phyloP scores from a whole-genome alignment of 1,140 invertebrate species.

The Euglossa dilemma region DNA sequence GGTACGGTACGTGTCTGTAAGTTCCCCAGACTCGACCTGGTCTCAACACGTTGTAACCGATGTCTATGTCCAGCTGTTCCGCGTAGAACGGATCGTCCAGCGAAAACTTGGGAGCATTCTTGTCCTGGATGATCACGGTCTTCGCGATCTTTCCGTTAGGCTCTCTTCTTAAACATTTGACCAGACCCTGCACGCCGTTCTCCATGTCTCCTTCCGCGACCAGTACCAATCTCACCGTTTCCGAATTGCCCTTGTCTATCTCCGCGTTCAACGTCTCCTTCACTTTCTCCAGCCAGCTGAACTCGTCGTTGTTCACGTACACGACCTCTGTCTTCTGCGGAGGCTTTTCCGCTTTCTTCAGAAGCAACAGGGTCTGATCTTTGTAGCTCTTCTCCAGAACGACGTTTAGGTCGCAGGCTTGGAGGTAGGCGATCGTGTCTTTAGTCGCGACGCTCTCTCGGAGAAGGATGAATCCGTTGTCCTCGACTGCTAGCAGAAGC shows the following conservation, averaged over 20 bases:
- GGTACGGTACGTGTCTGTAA: slow-evolving; percentile 87
- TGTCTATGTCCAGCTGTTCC: slow-evolving; percentile 87
- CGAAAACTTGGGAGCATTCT: slow-evolving; percentile 86
- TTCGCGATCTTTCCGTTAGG: slow-evolving; percentile 85
- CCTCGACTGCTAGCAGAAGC: slow-evolving; percentile 70
- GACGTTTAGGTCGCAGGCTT: slow-evolving; percentile 68
- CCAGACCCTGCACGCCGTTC: slow-evolving; percentile 93
- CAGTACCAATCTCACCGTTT: slow-evolving; percentile 80
- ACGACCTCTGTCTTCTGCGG: slow-evolving; percentile 70
- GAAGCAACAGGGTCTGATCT: slow-evolving; percentile 68
- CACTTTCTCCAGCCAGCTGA: slow-evolving; percentile 82
- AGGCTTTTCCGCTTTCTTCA: slow-evolving; percentile 72
- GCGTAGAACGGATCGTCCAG: slow-evolving; percentile 85
- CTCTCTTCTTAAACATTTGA: slow-evolving; percentile 89
- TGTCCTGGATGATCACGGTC: slow-evolving; percentile 86
- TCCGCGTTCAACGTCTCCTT: slow-evolving; percentile 82
- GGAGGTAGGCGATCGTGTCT: slow-evolving; percentile 53
- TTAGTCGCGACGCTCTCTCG: slow-evolving; percentile 75
- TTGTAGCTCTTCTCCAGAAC: slow-evolving; percentile 72
- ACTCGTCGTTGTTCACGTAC: slow-evolving; percentile 73
- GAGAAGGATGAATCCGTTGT: slow-evolving; percentile 82
- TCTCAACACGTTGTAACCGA: slow-evolving; percentile 90
- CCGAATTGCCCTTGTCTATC: slow-evolving; percentile 54
- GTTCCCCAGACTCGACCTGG: slow-evolving; percentile 89
- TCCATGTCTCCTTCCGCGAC: slow-evolving; percentile 84